Evolutionary conservation across 1,140 invertebrate genomes (phyloP).

Genomic region (Euglossa dilemma): DNA sequence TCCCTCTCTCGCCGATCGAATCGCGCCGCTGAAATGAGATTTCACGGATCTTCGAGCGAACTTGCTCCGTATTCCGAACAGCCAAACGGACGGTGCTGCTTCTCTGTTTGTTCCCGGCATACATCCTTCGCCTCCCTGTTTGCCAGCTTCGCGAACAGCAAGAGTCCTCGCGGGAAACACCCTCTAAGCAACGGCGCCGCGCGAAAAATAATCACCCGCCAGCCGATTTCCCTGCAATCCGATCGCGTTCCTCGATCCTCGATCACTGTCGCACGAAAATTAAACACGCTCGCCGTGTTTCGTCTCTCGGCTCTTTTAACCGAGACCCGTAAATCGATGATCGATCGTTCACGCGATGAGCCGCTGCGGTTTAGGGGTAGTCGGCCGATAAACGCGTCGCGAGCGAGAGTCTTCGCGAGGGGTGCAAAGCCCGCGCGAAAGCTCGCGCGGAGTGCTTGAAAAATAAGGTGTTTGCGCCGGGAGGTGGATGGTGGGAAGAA

Average conservation of each 20-base stretch:
- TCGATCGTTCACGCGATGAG: background rate
- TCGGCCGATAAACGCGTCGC: conserved; percentile 4
- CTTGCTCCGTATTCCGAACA: background rate
- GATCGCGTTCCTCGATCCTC: too few relatives aligned
- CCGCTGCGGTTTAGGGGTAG: background rate
- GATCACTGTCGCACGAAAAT: too few relatives aligned
- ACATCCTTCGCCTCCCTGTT: background rate
- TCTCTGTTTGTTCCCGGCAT: background rate
- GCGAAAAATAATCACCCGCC: background rate
- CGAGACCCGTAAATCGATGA: background rate
- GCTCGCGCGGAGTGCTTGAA: background rate
- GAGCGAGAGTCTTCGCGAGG: background rate
- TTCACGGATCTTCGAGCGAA: background rate
- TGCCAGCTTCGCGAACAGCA: background rate
- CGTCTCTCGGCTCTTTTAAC: too few relatives aligned
- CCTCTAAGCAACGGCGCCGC: background rate
- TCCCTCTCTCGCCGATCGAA: background rate
- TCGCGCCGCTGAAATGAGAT: background rate
- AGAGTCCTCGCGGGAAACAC: too few relatives aligned
- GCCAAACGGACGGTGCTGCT: too few relatives aligned
- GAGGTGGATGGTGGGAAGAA: background rate
- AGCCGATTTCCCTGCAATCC: too few relatives aligned
- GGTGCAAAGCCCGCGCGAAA: background rate
- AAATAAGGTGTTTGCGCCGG: conserved; percentile 10
- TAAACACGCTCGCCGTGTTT: too few relatives aligned